A percentile compares a stretch with the other conserved stretches of the same genome.
Evolutionary conservation across 2,797 vertebrate genomes (phyloP).

Genomic region (Ciconia nigra): DNA sequence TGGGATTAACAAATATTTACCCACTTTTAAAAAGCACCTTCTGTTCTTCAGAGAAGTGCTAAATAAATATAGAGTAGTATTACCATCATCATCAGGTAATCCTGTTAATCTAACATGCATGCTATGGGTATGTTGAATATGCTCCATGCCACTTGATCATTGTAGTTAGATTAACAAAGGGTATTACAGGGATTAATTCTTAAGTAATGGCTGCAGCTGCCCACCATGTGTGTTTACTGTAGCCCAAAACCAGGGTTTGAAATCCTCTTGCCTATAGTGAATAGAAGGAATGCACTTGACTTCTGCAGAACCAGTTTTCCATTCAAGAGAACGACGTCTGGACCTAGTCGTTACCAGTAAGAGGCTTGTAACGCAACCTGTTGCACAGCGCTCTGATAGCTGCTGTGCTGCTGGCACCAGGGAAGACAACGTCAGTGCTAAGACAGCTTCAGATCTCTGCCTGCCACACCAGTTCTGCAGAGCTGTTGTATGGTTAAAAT

Average conservation of each 20-base stretch:
- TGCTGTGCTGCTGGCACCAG: not conserved
- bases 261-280: not conserved
- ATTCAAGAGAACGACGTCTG: not conserved
- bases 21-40: not conserved
- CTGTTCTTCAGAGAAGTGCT: not conserved
- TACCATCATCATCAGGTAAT: not conserved
- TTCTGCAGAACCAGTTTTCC: not conserved
- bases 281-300: not conserved
- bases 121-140: not conserved
- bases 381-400: not conserved
- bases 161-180: slow-evolving; percentile 19
- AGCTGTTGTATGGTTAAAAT: not conserved
- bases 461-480: not conserved
- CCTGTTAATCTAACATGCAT: not conserved
- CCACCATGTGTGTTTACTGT: not conserved
- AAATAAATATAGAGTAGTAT: not conserved
- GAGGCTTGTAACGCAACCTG: not conserved
- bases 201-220: slow-evolving; percentile 3
- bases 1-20: slow-evolving; percentile 25
- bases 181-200: slow-evolving; percentile 15
- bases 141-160: not conserved
- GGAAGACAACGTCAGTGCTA: not conserved
- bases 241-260: not conserved
- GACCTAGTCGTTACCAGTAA: not conserved
- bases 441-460: not conserved